Evolutionary conservation across 2,888 invertebrate species (phyloP).

Genomic region (Caprella mutica): DNA sequence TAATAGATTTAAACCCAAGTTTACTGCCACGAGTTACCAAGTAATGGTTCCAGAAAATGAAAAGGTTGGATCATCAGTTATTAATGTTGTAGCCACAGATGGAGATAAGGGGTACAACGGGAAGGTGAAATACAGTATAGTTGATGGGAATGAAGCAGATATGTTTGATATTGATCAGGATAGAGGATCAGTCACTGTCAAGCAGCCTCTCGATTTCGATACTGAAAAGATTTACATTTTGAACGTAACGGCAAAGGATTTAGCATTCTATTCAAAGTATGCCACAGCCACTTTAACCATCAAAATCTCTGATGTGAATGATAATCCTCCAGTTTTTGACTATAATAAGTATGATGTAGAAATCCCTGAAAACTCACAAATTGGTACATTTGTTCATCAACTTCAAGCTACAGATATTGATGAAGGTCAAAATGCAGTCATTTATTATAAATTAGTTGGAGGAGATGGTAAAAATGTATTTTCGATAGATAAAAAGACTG

Average conservation of each 20-base stretch:
- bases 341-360: slow-evolving; percentile 62
- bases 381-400: slow-evolving; percentile 60
- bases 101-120: slow-evolving; percentile 81
- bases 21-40: slow-evolving; percentile 68
- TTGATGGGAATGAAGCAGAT: slow-evolving; percentile 58
- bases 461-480: slow-evolving; percentile 64
- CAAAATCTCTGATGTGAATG: slow-evolving; percentile 80
- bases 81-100: slow-evolving; percentile 73
- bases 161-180: slow-evolving; percentile 66
- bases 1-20: slow-evolving; percentile 66
- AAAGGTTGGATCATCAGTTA: slow-evolving; percentile 68
- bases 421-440: slow-evolving; percentile 72
- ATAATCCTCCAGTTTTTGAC: slow-evolving; percentile 79
- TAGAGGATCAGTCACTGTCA: slow-evolving; percentile 67
- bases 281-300: slow-evolving; percentile 71
- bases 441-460: slow-evolving; percentile 69
- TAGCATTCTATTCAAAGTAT: slow-evolving; percentile 65
- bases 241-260: slow-evolving; percentile 75
- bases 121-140: slow-evolving; percentile 68
- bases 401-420: slow-evolving; percentile 72
- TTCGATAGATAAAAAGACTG: slow-evolving; percentile 61
- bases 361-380: slow-evolving; percentile 68
- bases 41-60: slow-evolving; percentile 86
- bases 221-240: slow-evolving; percentile 68
- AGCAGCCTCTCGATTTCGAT: slow-evolving; percentile 74